Evolutionary conservation across 1,140 invertebrate species (phyloP).

Genomic region (Spodoptera litura): DNA sequence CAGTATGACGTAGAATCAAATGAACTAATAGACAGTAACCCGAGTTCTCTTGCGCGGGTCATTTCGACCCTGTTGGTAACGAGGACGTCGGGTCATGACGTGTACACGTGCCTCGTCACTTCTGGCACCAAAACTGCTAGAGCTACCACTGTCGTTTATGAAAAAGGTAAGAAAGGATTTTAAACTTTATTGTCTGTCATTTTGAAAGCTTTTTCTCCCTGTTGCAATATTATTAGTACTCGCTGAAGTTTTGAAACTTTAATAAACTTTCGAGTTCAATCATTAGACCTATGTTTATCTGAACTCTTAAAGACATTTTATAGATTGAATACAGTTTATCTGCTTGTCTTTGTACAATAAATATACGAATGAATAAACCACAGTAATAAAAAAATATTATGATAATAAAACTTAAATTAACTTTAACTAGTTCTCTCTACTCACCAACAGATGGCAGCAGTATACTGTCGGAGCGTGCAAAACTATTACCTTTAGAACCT

Average conservation of each 20-base stretch:
- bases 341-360: no score
- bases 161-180: constrained; percentile 58
- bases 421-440: constrained; percentile 36
- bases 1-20: constrained; percentile 85
- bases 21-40: constrained; percentile 82
- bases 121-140: constrained; percentile 87
- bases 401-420: no score
- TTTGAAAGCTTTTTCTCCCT: no score
- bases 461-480: constrained; percentile 71
- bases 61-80: constrained; percentile 87
- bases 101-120: constrained; percentile 91
- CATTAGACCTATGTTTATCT: no score
- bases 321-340: no score
- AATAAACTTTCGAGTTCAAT: no score
- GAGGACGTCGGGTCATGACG: constrained; percentile 56
- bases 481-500: constrained; percentile 80
- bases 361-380: no score
- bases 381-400: no score
- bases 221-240: no score
- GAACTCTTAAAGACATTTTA: no score
- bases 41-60: constrained; percentile 87
- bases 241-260: no score
- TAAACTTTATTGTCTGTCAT: no score
- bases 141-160: constrained; percentile 84
- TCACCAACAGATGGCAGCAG: constrained; percentile 69